Base-by-base conservation (phyloP, 2,797 vertebrate genomes). In the Sebastolobus alascanus region DNA sequence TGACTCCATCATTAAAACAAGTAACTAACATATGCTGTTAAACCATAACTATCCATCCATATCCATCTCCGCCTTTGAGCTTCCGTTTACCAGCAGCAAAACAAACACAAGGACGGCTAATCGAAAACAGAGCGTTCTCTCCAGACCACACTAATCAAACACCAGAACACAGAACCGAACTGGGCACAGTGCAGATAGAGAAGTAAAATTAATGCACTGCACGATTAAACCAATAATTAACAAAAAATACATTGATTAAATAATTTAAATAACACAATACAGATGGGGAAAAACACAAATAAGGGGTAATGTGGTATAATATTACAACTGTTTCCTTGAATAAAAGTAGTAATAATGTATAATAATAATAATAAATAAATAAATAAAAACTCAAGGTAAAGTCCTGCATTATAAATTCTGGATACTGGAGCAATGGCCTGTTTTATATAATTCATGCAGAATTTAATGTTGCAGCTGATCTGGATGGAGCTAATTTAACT, bases 1-100 rank as follows among this genome's bases (percentile, higher is more conserved):
- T 65, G 97, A 95, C 70, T 97, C 97, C 97, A 97, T 98, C 84
- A 87, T 89, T 59, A 70, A 63, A 43, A 79, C 65, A 29, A 25
- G 16, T 7, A 20, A 25, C 38, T 38, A 68, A 18, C 33, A n/a
- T 10, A 11, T 7, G 35, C 68, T 13, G 40, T 12, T 6, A 33
- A 33, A 52, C 14, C 14, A 67, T 35, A 35, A 5, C 4, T 8
- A 5, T 4, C 33, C 7, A 35, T 5, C 33, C 33, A 35, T 35
- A 35, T 25, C 18, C 60, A 71, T 74, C 29, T 16, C 18, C 6
- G 1, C 60, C 38, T 13, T 5, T 16, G 14, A 12, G 16, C 69
- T 82, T 84, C 81, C 75, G 43, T 35, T 35, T n/a, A 59, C 7
- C 7, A 43, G 18, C 33, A 27, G 12, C 20, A 60, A 61, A 38